Conservation (phyloP, 2,113 vertebrate genomes). For the Callorhinus ursinus region DNA sequence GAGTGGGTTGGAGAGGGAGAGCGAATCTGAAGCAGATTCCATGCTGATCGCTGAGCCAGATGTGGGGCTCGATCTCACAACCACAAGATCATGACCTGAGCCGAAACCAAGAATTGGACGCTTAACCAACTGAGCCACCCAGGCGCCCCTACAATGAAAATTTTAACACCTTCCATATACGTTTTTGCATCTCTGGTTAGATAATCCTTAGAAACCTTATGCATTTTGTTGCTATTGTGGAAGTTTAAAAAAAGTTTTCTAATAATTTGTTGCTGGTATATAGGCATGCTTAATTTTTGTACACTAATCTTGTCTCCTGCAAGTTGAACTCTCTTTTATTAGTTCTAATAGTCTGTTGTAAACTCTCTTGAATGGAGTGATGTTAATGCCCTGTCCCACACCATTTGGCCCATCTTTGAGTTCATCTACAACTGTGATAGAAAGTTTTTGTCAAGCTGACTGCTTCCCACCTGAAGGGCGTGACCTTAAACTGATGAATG, state of each 20-base stretch:
- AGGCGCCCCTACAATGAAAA: neutral
- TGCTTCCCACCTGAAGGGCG: neutral
- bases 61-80: neutral
- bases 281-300: neutral
- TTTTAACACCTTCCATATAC: neutral
- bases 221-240: neutral
- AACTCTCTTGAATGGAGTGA: neutral
- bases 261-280: neutral
- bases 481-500: neutral
- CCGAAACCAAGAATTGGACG: neutral
- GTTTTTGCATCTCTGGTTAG: neutral
- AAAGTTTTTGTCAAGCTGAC: neutral
- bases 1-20: neutral
- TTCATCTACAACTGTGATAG: neutral
- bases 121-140: neutral
- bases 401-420: neutral
- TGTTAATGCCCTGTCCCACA: neutral
- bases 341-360: neutral
- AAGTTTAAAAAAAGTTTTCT: neutral
- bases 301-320: neutral
- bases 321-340: neutral
- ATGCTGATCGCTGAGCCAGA: neutral
- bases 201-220: neutral
- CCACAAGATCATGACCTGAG: neutral
- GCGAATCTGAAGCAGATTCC: neutral